These are phyloP conservation scores for Chironex yamaguchii DNA, from an alignment of 30 jellyfish, hydroid and myxozoan species.

Conservation along the genomic window DNA sequence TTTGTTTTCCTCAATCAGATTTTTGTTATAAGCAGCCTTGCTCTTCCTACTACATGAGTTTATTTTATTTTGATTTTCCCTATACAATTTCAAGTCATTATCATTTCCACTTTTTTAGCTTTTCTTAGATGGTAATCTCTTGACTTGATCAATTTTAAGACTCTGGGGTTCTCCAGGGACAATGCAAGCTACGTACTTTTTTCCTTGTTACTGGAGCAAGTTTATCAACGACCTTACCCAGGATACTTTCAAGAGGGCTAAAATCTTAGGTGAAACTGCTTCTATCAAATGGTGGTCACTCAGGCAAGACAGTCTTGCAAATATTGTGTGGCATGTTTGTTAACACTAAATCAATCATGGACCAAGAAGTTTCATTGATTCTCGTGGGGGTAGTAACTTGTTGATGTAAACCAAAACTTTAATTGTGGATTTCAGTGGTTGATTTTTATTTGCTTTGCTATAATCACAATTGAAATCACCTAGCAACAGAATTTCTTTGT, in stretches of 20 bases:
- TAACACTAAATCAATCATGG: conserved; percentile 52
- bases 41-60: conserved; percentile 33
- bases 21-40: conserved; percentile 30
- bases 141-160: conserved; percentile 31
- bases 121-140: too few species aligned
- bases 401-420: conserved; percentile 47
- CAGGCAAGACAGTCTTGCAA: conserved; percentile 62
- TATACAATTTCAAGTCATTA: too few species aligned
- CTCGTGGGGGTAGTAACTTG: conserved; percentile 63
- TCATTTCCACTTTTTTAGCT: too few species aligned
- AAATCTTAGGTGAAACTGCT: conserved; percentile 46
- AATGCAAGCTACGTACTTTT: conserved; percentile 53
- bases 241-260: conserved; percentile 53
- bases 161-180: conserved; percentile 67
- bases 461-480: conserved; percentile 39
- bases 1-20: conserved; percentile 23
- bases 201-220: conserved; percentile 48
- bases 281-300: conserved; percentile 55
- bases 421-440: conserved; percentile 31
- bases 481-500: conserved; percentile 43
- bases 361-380: conserved; percentile 8
- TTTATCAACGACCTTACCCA: conserved; percentile 22
- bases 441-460: conserved; percentile 23
- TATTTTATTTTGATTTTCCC: conserved; percentile 6
- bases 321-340: conserved; percentile 60